Evolutionary conservation across 1,140 invertebrate species (phyloP).

Genomic region (Drosophila santomea): DNA sequence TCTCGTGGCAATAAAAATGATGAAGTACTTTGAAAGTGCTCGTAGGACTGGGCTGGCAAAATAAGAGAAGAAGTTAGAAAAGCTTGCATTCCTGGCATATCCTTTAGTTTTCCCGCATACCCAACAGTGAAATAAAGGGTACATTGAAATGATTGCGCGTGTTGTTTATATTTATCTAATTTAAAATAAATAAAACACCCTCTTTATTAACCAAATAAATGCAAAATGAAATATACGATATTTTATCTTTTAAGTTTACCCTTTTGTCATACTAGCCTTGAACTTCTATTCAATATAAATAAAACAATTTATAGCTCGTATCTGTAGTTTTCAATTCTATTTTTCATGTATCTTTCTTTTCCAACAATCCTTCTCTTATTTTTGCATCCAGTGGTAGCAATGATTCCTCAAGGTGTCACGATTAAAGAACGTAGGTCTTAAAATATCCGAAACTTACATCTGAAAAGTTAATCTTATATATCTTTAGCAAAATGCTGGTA

Average conservation of each 20-base stretch:
- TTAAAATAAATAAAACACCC: no score
- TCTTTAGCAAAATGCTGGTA: conserved; percentile 46
- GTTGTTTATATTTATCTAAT: no score
- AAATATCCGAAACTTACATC: accelerated
- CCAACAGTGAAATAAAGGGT: background rate
- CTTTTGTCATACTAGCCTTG: no score
- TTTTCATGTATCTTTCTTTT: conserved; percentile 10
- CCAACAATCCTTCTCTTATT: background rate
- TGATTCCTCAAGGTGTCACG: conserved; percentile 5
- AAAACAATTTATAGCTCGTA: background rate
- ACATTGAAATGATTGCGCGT: background rate
- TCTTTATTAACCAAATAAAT: no score
- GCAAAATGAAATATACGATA: no score
- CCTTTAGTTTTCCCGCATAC: conserved; percentile 21
- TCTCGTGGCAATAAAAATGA: conserved; percentile 76
- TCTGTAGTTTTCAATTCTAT: background rate
- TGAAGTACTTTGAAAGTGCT: conserved; percentile 63
- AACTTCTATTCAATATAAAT: no score
- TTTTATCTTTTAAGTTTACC: no score
- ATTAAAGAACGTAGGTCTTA: conserved; percentile 39
- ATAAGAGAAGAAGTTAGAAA: conserved; percentile 12
- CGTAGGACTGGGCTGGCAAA: conserved; percentile 29
- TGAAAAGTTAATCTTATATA: no score
- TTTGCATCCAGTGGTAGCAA: background rate
- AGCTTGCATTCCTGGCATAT: conserved; percentile 39